A percentile compares a stretch with the other conserved stretches of the same genome.
Conservation (phyloP, 2,113 vertebrate genomes). For the Apodemus speciosus region DNA sequence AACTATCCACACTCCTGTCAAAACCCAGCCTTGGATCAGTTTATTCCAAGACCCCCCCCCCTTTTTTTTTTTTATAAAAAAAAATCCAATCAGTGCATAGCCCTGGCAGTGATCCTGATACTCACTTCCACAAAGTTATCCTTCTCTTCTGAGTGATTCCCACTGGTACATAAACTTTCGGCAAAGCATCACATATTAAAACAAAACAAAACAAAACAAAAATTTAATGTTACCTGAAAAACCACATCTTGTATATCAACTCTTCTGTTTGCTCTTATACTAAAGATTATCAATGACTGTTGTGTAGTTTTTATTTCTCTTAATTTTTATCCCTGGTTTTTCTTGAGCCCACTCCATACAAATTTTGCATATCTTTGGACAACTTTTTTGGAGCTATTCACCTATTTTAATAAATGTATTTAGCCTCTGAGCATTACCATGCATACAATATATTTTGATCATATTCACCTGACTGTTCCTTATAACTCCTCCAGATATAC, state of each 20-base stretch:
- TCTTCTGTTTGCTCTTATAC: background rate
- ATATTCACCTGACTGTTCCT: background rate
- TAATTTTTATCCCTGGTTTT: background rate
- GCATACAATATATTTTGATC: background rate
- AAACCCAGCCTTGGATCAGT: background rate
- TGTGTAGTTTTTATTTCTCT: background rate
- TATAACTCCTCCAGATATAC: background rate
- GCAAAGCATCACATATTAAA: background rate
- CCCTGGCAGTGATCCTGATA: background rate
- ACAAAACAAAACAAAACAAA: background rate
- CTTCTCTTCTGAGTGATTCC: background rate
- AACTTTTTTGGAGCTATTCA: background rate
- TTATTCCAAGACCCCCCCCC: background rate
- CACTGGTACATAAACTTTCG: background rate
- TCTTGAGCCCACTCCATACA: background rate
- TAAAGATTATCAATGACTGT: background rate
- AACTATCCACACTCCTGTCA: background rate
- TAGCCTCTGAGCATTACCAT: background rate
- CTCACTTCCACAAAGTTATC: background rate
- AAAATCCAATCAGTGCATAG: background rate
- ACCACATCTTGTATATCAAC: background rate
- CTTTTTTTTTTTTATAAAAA: too few relatives aligned
- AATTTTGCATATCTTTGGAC: background rate
- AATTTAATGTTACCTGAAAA: background rate
- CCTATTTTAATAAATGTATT: background rate